These are phyloP conservation scores for Malurus melanocephalus DNA, from an alignment of 2,113 vertebrate species.

Conservation along the genomic window DNA sequence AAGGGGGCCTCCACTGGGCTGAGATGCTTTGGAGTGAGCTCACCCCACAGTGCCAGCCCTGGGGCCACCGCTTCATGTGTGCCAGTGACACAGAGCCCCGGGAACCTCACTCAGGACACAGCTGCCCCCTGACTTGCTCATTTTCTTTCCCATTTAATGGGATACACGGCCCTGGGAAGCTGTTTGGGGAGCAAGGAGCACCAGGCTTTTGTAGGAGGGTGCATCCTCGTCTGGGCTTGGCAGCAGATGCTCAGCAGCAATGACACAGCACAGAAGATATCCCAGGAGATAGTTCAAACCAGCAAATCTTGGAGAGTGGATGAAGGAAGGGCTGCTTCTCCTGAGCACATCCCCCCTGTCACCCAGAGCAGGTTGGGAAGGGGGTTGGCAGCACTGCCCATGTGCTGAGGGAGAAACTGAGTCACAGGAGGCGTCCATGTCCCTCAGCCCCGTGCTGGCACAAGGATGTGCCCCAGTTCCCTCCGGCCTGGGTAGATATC, in stretches of 20 bases:
- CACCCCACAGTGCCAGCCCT: neutral
- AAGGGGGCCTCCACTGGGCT: rapidly evolving
- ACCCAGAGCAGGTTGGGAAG: neutral
- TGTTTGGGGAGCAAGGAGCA: neutral
- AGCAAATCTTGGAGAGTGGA: rapidly evolving
- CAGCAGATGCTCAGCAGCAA: neutral
- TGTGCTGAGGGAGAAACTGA: rapidly evolving
- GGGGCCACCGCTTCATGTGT: neutral
- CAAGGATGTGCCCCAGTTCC: rapidly evolving
- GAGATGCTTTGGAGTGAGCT: neutral
- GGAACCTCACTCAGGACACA: rapidly evolving
- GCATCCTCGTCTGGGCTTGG: neutral
- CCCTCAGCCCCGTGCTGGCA: neutral
- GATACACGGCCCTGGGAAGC: rapidly evolving
- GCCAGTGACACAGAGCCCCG: neutral
- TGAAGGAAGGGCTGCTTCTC: neutral
- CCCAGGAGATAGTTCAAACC: neutral
- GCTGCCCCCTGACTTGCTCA: neutral
- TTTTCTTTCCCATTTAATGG: neutral
- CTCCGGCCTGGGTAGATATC: neutral
- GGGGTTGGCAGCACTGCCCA: rapidly evolving
- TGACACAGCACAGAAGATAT: neutral
- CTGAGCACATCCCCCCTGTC: neutral
- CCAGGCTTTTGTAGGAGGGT: rapidly evolving
- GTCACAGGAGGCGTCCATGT: rapidly evolving